Evolutionary conservation across 2,888 invertebrate species (phyloP).

Genomic region (Synergus umbraculus): DNA sequence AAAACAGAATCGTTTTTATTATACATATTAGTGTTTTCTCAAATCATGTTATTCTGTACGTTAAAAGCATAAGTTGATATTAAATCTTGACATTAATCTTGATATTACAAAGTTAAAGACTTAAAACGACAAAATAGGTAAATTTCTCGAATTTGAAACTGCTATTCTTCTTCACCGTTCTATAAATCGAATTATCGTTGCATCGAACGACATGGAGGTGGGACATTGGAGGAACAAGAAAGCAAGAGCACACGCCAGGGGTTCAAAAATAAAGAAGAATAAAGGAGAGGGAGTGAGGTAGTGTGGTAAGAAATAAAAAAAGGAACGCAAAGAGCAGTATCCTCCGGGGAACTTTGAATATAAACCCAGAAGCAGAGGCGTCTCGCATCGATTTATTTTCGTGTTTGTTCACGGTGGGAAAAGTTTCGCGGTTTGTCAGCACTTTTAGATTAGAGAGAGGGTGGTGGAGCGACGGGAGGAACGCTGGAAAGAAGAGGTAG

Average conservation of each 20-base stretch:
- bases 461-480: slow-evolving; percentile 45
- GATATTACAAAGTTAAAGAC: neutral
- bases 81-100: no score
- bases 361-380: slow-evolving; percentile 69
- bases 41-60: no score
- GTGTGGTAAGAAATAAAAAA: slow-evolving; percentile 55
- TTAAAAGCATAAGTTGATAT: no score
- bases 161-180: slow-evolving; percentile 46
- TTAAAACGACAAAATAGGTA: neutral
- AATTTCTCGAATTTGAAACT: slow-evolving; percentile 24
- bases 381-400: slow-evolving; percentile 75
- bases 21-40: neutral
- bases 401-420: slow-evolving; percentile 75
- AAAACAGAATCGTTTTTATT: neutral
- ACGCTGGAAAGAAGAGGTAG: slow-evolving; percentile 46
- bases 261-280: slow-evolving; percentile 48
- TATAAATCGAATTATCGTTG: slow-evolving; percentile 57
- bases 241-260: slow-evolving; percentile 34
- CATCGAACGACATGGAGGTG: slow-evolving; percentile 48
- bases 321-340: slow-evolving; percentile 60
- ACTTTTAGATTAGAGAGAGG: slow-evolving; percentile 74
- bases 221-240: slow-evolving; percentile 42
- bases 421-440: slow-evolving; percentile 77
- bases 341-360: slow-evolving; percentile 73
- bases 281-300: slow-evolving; percentile 52